Percentiles rank a stretch among this genome's conserved stretches.
These are phyloP conservation scores for Drosophila meridiana DNA, from an alignment of 2,888 invertebrate genomes.

Conservation along the genomic window DNA sequence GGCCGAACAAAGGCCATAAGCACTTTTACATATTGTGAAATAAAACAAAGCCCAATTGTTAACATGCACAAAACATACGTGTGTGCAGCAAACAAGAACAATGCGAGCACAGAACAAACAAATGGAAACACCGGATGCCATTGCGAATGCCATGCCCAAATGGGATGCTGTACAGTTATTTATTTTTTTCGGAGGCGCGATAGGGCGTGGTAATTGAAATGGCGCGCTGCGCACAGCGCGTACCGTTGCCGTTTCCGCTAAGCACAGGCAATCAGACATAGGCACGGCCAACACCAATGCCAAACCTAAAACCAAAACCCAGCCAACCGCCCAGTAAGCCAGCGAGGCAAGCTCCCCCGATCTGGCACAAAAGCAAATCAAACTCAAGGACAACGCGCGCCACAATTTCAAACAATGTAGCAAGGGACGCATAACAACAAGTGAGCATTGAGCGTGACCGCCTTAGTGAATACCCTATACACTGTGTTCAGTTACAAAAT, in stretches of 20 bases:
- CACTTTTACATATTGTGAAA: constrained; percentile 66
- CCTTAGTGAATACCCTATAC: neutral
- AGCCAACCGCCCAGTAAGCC: neutral
- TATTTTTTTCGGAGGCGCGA: constrained; percentile 4
- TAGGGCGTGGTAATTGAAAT: constrained; percentile 69
- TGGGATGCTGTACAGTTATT: constrained; percentile 5
- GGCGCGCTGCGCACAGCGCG: constrained; percentile 49
- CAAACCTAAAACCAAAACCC: neutral
- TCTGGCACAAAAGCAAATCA: constrained; percentile 49
- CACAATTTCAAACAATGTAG: constrained; percentile 53
- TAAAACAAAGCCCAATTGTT: constrained; percentile 68
- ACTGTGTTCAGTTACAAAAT: no score
- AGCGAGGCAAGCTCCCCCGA: constrained; percentile 1
- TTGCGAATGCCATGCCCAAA: constrained; percentile 13
- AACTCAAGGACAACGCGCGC: constrained; percentile 57
- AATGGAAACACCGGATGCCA: constrained; percentile 32
- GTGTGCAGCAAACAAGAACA: constrained; percentile 42
- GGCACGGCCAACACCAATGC: constrained; percentile 49
- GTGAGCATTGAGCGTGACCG: neutral
- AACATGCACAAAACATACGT: constrained; percentile 52
- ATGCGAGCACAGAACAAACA: constrained; percentile 34
- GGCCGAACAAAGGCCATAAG: constrained; percentile 35
- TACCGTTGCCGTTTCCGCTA: constrained; percentile 62
- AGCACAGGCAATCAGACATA: constrained; percentile 59
- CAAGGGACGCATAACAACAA: constrained; percentile 27